A percentile compares a stretch with the other conserved stretches of the same genome.
These are phyloP conservation scores for Aporophyla nigra DNA, from an alignment of 2,888 invertebrate species.

Conservation along the genomic window DNA sequence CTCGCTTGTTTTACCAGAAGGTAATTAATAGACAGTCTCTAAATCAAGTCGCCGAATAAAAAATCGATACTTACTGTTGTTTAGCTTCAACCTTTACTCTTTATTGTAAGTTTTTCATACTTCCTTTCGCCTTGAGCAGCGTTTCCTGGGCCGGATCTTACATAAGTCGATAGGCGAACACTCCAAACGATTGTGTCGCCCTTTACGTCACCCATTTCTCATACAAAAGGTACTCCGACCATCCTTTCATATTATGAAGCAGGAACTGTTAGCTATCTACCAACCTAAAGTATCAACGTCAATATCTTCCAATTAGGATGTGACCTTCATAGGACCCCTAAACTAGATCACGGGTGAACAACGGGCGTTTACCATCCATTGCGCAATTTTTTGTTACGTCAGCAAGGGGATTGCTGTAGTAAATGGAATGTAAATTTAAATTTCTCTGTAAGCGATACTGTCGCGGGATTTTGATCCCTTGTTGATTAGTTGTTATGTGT, in stretches of 20 bases:
- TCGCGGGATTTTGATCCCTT: conserved; percentile 23
- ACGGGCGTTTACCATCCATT: conserved; percentile 27
- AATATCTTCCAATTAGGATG: conserved; percentile 47
- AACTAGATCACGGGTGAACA: conserved; percentile 47
- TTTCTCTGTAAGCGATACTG: conserved; percentile 26
- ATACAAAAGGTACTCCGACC: conserved; percentile 13
- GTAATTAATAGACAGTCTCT: neutral
- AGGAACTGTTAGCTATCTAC: conserved; percentile 17
- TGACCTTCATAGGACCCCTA: conserved; percentile 47
- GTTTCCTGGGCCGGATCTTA: conserved; percentile 28
- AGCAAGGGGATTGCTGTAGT: conserved; percentile 19
- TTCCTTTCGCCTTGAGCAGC: conserved; percentile 20
- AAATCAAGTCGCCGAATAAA: neutral
- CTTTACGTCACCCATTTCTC: conserved; percentile 24
- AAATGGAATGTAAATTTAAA: conserved; percentile 56
- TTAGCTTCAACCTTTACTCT: conserved; percentile 6
- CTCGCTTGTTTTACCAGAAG: neutral
- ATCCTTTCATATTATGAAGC: conserved; percentile 5
- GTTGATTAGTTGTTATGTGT: conserved; percentile 37
- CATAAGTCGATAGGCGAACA: conserved; percentile 24
- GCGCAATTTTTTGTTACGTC: conserved; percentile 49
- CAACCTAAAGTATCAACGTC: conserved; percentile 17
- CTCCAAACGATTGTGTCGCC: neutral
- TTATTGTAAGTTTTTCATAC: conserved; percentile 14
- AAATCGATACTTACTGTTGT: conserved; percentile 21